Evolutionary conservation across 1,140 invertebrate genomes (phyloP).

Genomic region (Drosophila ohnishii): DNA sequence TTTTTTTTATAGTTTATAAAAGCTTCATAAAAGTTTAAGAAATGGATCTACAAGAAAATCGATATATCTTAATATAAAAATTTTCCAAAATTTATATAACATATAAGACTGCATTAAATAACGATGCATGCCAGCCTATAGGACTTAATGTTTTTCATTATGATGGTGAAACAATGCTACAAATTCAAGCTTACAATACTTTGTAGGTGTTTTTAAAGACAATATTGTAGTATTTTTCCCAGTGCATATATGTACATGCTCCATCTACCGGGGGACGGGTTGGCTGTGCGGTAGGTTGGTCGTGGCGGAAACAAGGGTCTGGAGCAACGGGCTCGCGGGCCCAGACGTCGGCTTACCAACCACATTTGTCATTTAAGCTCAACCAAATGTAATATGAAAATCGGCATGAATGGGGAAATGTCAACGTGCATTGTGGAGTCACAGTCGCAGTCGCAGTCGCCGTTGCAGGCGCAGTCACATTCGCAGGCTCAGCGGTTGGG

Average conservation of each 20-base stretch:
- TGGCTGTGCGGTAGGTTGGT: background rate
- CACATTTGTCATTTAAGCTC: slow-evolving; percentile 78
- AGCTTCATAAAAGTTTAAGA: too few species aligned
- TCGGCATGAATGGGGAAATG: slow-evolving; percentile 72
- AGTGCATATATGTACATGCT: background rate
- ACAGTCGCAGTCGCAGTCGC: slow-evolving; percentile 1
- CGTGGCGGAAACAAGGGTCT: slow-evolving; percentile 16
- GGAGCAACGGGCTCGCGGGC: slow-evolving; percentile 25
- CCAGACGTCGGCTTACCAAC: slow-evolving; percentile 74
- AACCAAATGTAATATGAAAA: slow-evolving; percentile 79
- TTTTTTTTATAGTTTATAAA: too few species aligned
- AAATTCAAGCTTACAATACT: background rate
- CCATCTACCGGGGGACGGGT: background rate
- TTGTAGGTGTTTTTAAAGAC: background rate
- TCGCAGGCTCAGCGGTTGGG: background rate
- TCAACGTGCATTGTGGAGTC: slow-evolving; percentile 61
- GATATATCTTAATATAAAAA: too few species aligned
- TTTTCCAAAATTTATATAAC: too few species aligned
- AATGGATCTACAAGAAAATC: too few species aligned
- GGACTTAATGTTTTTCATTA: background rate
- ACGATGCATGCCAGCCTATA: too few species aligned
- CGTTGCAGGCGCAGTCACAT: slow-evolving; percentile 1
- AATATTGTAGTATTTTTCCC: background rate
- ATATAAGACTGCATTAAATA: too few species aligned
- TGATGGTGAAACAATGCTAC: background rate